These are phyloP conservation scores for Eulemur rubriventer DNA, from an alignment of 2,797 vertebrate species.

Conservation along the genomic window DNA sequence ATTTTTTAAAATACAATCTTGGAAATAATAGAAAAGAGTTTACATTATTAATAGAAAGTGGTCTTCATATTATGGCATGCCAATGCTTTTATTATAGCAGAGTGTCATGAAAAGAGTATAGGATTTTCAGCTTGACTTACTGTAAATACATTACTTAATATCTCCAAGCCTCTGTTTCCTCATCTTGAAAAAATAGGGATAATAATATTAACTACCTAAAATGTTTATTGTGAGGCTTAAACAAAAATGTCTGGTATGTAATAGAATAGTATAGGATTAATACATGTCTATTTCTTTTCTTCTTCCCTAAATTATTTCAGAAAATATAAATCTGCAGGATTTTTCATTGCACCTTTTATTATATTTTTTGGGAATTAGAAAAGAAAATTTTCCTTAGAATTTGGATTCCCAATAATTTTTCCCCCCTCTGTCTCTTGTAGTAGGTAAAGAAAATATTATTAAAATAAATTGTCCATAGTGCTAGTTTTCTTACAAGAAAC, in stretches of 20 bases:
- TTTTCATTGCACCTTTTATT: neutral
- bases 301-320: slow-evolving; percentile 35
- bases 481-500: slow-evolving; percentile 15
- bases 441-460: slow-evolving; percentile 10
- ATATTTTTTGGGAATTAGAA: neutral
- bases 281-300: neutral
- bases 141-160: neutral
- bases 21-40: neutral
- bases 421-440: neutral
- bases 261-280: neutral
- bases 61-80: neutral
- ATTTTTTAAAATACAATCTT: slow-evolving; percentile 19
- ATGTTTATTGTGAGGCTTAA: neutral
- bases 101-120: neutral
- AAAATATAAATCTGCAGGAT: neutral
- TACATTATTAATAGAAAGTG: neutral
- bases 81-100: neutral
- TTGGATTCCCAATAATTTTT: neutral
- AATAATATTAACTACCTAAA: neutral
- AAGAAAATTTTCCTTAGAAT: neutral
- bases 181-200: neutral
- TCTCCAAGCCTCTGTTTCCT: neutral
- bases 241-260: neutral
- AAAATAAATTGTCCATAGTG: neutral
- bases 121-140: neutral